Conservation (phyloP, 2,797 vertebrate genomes). For the Spinus pinus region DNA sequence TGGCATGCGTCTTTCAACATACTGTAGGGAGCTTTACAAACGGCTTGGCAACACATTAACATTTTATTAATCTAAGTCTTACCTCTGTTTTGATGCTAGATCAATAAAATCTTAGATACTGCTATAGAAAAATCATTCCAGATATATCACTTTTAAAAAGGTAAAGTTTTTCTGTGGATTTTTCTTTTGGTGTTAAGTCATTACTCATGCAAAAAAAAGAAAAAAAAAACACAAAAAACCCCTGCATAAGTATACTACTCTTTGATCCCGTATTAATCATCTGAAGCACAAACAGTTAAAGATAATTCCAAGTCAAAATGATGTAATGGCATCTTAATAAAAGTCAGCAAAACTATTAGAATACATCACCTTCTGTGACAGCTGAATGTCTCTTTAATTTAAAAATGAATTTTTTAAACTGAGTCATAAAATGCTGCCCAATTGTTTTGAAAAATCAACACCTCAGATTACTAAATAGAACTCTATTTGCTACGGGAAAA, state of each 20-base stretch:
- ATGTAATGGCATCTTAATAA: constrained; percentile 58
- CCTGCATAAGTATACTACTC: constrained; percentile 40
- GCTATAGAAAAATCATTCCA: constrained; percentile 59
- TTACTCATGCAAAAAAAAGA: constrained; percentile 27
- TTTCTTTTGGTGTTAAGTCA: constrained; percentile 54
- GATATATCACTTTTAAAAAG: constrained; percentile 52
- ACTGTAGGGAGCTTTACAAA: constrained; percentile 42
- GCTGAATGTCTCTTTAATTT: constrained; percentile 35
- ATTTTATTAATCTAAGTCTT: constrained; percentile 47
- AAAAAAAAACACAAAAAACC: not conserved
- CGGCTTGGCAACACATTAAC: constrained; percentile 4
- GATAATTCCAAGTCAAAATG: constrained; percentile 66
- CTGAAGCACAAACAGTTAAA: constrained; percentile 65
- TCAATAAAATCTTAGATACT: constrained; percentile 56
- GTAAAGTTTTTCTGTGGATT: constrained; percentile 45
- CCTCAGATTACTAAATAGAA: constrained; percentile 57
- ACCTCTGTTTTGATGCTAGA: constrained; percentile 67
- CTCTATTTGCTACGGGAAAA: constrained; percentile 13
- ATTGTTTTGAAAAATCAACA: constrained; percentile 45
- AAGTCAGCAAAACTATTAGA: constrained; percentile 65
- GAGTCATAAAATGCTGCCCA: constrained; percentile 57
- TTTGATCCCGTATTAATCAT: constrained; percentile 21
- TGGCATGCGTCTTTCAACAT: not conserved
- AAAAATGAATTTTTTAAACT: constrained; percentile 53
- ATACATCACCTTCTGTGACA: constrained; percentile 67